Percentiles rank a stretch among this genome's conserved stretches.
These are phyloP conservation scores for Bombus vancouverensis DNA, from an alignment of 1,140 invertebrate species.

Conservation along the genomic window DNA sequence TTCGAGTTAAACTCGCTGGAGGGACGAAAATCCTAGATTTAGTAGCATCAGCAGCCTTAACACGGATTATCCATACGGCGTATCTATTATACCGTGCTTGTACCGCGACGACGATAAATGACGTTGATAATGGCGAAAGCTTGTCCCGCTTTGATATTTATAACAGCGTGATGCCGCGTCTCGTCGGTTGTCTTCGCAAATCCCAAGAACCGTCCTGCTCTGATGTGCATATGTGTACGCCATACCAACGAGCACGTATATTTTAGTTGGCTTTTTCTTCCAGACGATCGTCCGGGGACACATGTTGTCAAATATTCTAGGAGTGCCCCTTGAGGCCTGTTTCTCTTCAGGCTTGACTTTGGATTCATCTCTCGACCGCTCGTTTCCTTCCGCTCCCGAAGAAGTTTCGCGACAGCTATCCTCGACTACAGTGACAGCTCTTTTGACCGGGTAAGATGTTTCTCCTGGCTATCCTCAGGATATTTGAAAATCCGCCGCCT, in stretches of 20 bases:
- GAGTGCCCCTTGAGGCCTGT: constrained; percentile 57
- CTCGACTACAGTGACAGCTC: constrained; percentile 30
- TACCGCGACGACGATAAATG: constrained; percentile 34
- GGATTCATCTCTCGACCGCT: constrained; percentile 60
- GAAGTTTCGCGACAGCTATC: constrained; percentile 48
- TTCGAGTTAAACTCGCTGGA: not conserved
- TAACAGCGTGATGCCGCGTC: constrained; percentile 8
- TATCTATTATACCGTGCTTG: constrained; percentile 10
- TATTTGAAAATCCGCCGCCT: constrained; percentile 44
- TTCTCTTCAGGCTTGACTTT: constrained; percentile 63
- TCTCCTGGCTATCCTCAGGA: not conserved
- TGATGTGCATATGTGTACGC: not conserved
- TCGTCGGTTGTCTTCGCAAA: constrained; percentile 17
- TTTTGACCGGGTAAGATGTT: constrained; percentile 30
- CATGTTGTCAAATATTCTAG: constrained; percentile 69
- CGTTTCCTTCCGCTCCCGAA: constrained; percentile 55
- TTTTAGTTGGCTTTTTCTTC: constrained; percentile 43
- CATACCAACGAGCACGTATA: constrained; percentile 33
- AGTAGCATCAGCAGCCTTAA: constrained; percentile 12
- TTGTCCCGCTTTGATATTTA: constrained; percentile 47
- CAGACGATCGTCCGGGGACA: constrained; percentile 64
- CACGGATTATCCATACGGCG: constrained; percentile 6
- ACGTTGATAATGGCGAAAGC: constrained; percentile 38
- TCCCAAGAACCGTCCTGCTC: not conserved
- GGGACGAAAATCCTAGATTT: constrained; percentile 15